These are phyloP conservation scores for Hapalemur alaotrensis DNA, from an alignment of 2,797 vertebrate genomes.

Conservation along the genomic window DNA sequence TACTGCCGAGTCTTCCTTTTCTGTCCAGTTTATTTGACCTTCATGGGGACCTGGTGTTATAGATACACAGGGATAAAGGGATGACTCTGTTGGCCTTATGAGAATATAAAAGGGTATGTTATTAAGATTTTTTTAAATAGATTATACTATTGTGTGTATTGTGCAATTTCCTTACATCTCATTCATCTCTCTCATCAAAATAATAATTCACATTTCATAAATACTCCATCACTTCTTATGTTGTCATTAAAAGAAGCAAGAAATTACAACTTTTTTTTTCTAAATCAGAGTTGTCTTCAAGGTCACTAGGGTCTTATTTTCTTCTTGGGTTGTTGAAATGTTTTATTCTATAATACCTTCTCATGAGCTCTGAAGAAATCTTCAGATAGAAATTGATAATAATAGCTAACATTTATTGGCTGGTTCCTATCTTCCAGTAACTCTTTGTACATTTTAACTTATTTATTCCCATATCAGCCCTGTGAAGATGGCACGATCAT, in stretches of 20 bases:
- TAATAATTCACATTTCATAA: neutral
- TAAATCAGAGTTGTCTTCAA: neutral
- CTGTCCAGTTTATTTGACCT: neutral
- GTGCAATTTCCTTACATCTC: neutral
- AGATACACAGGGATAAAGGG: neutral
- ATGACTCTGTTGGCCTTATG: neutral
- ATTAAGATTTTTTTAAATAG: slow-evolving; percentile 1
- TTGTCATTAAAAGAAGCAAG: neutral
- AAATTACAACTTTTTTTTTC: neutral
- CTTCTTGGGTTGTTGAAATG: neutral
- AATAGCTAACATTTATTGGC: neutral
- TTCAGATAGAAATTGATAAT: neutral
- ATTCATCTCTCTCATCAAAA: neutral
- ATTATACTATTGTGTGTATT: neutral
- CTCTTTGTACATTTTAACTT: neutral
- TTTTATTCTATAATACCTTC: neutral
- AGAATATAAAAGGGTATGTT: neutral
- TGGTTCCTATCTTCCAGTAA: neutral
- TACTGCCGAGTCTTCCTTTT: neutral
- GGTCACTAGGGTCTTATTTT: neutral
- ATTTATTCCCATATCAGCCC: neutral
- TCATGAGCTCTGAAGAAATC: neutral
- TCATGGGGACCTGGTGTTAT: neutral
- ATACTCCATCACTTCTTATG: neutral
- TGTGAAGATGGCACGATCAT: neutral